Evolutionary conservation across 1,140 invertebrate species (phyloP).

Genomic region (Phymastichus coffea): DNA sequence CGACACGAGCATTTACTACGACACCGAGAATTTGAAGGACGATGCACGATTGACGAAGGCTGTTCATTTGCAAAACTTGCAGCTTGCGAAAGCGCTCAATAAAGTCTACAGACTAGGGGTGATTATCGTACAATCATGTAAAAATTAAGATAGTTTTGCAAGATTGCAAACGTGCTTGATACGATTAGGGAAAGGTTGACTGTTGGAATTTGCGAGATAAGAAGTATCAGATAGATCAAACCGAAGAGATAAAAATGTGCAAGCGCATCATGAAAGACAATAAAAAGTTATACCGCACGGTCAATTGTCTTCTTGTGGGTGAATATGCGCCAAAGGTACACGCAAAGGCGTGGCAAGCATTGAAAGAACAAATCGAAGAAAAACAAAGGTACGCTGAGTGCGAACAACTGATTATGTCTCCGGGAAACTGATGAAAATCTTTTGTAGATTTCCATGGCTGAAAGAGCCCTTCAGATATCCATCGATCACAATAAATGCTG

Average conservation of each 20-base stretch:
- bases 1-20: constrained; percentile 41
- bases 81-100: constrained; percentile 51
- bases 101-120: constrained; percentile 47
- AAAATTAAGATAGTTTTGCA: background rate
- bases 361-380: constrained; percentile 22
- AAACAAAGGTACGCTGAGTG: constrained; percentile 32
- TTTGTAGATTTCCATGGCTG: constrained; percentile 17
- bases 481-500: constrained; percentile 11
- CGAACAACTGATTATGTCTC: too few relatives aligned
- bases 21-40: constrained; percentile 35
- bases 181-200: constrained; percentile 40
- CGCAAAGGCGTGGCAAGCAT: constrained; percentile 35
- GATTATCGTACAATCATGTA: too few relatives aligned
- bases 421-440: too few relatives aligned
- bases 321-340: too few relatives aligned
- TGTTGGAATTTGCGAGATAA: constrained; percentile 37
- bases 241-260: constrained; percentile 3
- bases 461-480: background rate
- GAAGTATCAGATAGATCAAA: constrained; percentile 7
- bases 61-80: constrained; percentile 53
- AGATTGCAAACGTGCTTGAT: background rate
- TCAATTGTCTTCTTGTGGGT: constrained; percentile 29
- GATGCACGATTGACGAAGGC: constrained; percentile 38
- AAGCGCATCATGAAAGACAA: constrained; percentile 33
- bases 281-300: constrained; percentile 30